Evolutionary conservation across 53 echinoderm and acorn worm genomes (phyloP), one percentile per base, ranked within the genome.

Genomic region (Glandiceps talaboti): DNA sequence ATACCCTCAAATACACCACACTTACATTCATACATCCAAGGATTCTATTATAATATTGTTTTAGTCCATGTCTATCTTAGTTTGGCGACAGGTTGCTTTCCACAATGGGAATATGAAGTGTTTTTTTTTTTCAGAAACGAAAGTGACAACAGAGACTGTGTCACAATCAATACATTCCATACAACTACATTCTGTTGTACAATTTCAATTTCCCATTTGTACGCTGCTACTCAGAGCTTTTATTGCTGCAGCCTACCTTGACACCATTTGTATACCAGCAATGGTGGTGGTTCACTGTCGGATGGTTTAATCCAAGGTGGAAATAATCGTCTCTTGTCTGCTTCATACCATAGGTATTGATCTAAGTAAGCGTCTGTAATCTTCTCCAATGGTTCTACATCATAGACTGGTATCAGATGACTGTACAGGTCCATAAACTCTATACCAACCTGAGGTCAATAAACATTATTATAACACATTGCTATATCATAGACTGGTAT

Each of bases 371-470:
- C 99, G 74, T 99, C 99, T 27, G 99, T 99, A 86, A 99, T 99
- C 99, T 99, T 99, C 91, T 99, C 99, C 27, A 99, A 84, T n/a
- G 99, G 99, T 77, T 99, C 99, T 14, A 99, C 99, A 72, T 99
- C 99, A 45, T 99, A 99, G 26, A 94, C 99, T 1, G 99, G 99
- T 33, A 99, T 94, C 75, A 99, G 91, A 80, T 91, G 93, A 64
- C 91, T 90, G 91, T 99, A 92, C 28, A 99, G 91, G 74, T 99
- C 99, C 99, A 99, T 99, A 86, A 99, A 99, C 84, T 99, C 99
- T 31, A 99, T 99, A 31, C 99, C 99, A 74, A 99, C 99, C 99
- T 96, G 79, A 20, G 64, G 64, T 45, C 20, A 20, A 20, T n/a
- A n/a, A n/a, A n/a, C n/a, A n/a, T n/a, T n/a, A n/a, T n/a, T n/a